phyloP scores from a whole-genome alignment of 2,888 invertebrate genomes.

The Aproaerema taeniolella region DNA sequence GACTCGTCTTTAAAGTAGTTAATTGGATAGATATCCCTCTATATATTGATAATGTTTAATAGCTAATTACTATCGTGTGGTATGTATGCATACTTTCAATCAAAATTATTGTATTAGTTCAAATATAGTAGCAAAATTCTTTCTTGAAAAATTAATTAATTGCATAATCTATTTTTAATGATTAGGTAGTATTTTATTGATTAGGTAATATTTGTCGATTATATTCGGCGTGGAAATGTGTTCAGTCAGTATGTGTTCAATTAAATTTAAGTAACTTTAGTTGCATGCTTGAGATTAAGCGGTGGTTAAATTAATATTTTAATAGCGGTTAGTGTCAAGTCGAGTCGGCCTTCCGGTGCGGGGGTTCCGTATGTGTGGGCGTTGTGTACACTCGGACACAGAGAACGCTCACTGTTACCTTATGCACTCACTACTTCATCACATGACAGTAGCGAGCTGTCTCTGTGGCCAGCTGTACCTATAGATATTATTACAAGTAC shows the following conservation, averaged over 20 bases:
- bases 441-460: no score
- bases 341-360: no score
- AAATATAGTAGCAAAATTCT: slow-evolving; percentile 64
- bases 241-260: slow-evolving; percentile 67
- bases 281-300: slow-evolving; percentile 25
- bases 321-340: no score
- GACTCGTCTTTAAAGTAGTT: slow-evolving; percentile 37
- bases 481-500: slow-evolving; percentile 8
- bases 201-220: slow-evolving; percentile 19
- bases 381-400: no score
- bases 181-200: slow-evolving; percentile 19
- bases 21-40: slow-evolving; percentile 50
- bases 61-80: slow-evolving; percentile 41
- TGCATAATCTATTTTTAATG: slow-evolving; percentile 38
- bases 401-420: no score
- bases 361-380: background rate
- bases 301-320: no score
- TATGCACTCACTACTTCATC: no score
- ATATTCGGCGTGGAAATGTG: slow-evolving; percentile 45
- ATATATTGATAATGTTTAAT: slow-evolving; percentile 40
- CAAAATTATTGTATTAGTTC: slow-evolving; percentile 53
- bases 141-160: slow-evolving; percentile 40
- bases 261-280: slow-evolving; percentile 41
- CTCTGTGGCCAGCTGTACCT: no score
- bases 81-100: slow-evolving; percentile 44